Evolutionary conservation across 2,888 invertebrate species (phyloP).

Genomic region (Phengaris arion): DNA sequence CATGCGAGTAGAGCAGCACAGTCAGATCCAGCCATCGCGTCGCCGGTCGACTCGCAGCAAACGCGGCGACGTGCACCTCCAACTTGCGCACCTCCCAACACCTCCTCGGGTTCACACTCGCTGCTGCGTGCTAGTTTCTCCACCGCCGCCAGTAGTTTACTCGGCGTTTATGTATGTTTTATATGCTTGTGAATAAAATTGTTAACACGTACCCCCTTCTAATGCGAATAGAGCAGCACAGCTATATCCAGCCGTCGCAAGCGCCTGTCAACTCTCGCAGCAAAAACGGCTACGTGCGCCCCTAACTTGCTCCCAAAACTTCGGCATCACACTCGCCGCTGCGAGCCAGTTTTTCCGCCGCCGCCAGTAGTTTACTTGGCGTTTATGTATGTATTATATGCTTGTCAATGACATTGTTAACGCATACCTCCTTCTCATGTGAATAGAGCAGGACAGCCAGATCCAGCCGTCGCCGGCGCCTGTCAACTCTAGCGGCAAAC

Average conservation of each 20-base stretch:
- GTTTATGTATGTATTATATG: too few relatives aligned
- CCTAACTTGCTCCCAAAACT: too few relatives aligned
- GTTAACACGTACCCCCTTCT: conserved; percentile 63
- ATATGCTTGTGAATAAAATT: conserved; percentile 60
- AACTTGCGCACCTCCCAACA: conserved; percentile 95
- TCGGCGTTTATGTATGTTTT: conserved; percentile 99
- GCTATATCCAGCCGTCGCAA: too few relatives aligned
- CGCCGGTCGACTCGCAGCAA: conserved; percentile 96
- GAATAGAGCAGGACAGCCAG: conserved; percentile 85
- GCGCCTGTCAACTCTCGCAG: too few relatives aligned
- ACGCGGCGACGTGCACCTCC: conserved; percentile 95
- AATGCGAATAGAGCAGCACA: conserved; percentile 96
- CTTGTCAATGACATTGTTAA: too few relatives aligned
- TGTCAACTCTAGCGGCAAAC: conserved; percentile 95
- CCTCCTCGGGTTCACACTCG: conserved; percentile 97
- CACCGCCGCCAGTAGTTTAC: conserved; percentile 94
- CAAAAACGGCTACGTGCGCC: too few relatives aligned
- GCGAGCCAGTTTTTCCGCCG: too few relatives aligned
- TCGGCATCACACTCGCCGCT: too few relatives aligned
- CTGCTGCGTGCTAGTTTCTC: conserved; percentile 97
- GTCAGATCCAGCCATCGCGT: conserved; percentile 92
- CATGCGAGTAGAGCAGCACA: conserved; percentile 84
- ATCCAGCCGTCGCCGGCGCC: conserved; percentile 92
- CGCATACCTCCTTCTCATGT: conserved; percentile 92
- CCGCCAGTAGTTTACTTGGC: too few relatives aligned